These are phyloP conservation scores for Sterrhoptilus dennistouni DNA, from an alignment of 2,113 vertebrate species.

Conservation along the genomic window DNA sequence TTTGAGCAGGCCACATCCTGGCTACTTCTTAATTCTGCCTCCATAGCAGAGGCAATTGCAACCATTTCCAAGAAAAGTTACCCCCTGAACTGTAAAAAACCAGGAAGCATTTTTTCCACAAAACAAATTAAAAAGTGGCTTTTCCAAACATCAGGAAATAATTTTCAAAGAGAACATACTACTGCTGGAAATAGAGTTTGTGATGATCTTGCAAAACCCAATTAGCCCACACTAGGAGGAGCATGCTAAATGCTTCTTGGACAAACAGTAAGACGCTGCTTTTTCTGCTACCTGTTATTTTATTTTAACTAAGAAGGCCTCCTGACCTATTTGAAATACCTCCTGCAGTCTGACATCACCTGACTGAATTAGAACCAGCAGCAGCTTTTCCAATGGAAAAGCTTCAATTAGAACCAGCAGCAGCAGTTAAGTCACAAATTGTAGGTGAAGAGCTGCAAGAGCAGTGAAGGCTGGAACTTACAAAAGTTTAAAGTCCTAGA, in stretches of 20 bases:
- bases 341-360: not conserved
- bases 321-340: not conserved
- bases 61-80: not conserved
- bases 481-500: not conserved
- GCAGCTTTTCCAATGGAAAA: not conserved
- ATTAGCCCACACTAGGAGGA: not conserved
- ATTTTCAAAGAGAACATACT: not conserved
- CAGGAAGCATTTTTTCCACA: not conserved
- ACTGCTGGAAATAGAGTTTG: not conserved
- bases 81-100: not conserved
- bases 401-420: not conserved
- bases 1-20: not conserved
- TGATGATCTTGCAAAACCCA: not conserved
- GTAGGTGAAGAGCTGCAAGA: not conserved
- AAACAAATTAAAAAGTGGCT: not conserved
- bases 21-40: not conserved
- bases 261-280: not conserved
- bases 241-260: not conserved
- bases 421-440: not conserved
- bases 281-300: not conserved
- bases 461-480: not conserved
- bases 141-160: not conserved
- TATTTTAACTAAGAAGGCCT: not conserved
- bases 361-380: not conserved
- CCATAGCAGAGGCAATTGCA: not conserved